Evolutionary conservation across 2,888 invertebrate species (phyloP).

Genomic region (Polia nebulosa): DNA sequence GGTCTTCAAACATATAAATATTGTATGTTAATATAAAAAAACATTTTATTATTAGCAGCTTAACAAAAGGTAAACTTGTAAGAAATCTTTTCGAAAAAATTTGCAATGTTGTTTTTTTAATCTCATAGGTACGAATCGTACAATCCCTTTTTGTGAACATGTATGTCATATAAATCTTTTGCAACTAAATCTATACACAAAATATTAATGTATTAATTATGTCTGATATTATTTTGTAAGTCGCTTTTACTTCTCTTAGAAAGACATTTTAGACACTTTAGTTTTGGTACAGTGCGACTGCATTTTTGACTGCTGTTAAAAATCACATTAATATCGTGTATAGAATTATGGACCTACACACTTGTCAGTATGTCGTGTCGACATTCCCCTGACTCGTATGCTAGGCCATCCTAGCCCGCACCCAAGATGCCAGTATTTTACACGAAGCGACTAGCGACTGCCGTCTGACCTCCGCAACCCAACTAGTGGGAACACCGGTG

Average conservation of each 20-base stretch:
- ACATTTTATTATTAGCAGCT: too few species aligned
- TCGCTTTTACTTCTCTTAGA: too few species aligned
- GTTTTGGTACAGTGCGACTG: too few species aligned
- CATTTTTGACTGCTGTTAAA: too few species aligned
- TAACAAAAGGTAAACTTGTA: too few species aligned
- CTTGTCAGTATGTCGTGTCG: constrained; percentile 1
- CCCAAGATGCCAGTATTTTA: neutral
- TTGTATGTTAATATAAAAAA: too few species aligned
- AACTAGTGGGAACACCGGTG: constrained; percentile 6
- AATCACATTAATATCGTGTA: constrained; percentile 21
- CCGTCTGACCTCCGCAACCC: constrained; percentile 14
- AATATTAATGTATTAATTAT: neutral
- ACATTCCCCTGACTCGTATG: constrained; percentile 29
- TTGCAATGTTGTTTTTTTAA: neutral
- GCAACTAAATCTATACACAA: neutral
- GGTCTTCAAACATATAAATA: too few species aligned
- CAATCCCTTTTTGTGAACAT: neutral
- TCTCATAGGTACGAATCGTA: neutral
- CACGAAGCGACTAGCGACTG: constrained; percentile 8
- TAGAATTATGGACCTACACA: neutral
- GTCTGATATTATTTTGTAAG: too few species aligned
- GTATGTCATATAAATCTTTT: neutral
- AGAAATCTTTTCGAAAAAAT: neutral
- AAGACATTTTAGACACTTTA: too few species aligned
- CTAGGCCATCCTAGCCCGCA: constrained; percentile 1